Conservation (phyloP, 2,888 invertebrate species). For the Drosophila nigricruria region DNA sequence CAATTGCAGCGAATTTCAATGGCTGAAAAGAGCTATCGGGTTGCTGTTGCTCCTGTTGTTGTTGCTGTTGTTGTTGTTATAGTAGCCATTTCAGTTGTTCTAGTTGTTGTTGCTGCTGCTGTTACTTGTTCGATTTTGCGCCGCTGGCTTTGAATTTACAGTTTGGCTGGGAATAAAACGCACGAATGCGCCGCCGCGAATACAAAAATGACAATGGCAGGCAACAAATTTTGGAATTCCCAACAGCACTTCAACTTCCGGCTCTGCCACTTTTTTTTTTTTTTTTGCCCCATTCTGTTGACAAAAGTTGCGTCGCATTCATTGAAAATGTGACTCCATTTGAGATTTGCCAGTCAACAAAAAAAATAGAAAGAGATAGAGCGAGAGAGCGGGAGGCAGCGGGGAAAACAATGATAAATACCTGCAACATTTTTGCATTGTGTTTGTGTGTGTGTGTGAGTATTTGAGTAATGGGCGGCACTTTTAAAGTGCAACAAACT, state of each 20-base stretch:
- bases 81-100: constrained; percentile 14
- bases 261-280: constrained; percentile 51
- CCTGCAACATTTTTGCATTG: constrained; percentile 51
- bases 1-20: constrained; percentile 74
- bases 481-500: constrained; percentile 53
- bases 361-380: constrained; percentile 5
- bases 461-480: constrained; percentile 38
- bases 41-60: not conserved
- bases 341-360: constrained; percentile 64
- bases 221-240: constrained; percentile 79
- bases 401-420: constrained; percentile 36
- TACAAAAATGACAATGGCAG: constrained; percentile 81
- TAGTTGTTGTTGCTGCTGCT: constrained; percentile 14
- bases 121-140: constrained; percentile 69
- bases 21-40: constrained; percentile 55
- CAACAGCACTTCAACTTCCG: constrained; percentile 80
- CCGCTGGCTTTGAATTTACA: constrained; percentile 78
- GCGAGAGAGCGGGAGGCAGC: not conserved
- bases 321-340: constrained; percentile 81
- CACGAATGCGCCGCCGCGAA: constrained; percentile 69
- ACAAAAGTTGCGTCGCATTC: constrained; percentile 48
- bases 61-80: constrained; percentile 9
- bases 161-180: constrained; percentile 78
- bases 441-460: constrained; percentile 16
- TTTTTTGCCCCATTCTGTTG: constrained; percentile 36